Base-by-base conservation (phyloP, 1,140 invertebrate genomes). In the Maniola jurtina region DNA sequence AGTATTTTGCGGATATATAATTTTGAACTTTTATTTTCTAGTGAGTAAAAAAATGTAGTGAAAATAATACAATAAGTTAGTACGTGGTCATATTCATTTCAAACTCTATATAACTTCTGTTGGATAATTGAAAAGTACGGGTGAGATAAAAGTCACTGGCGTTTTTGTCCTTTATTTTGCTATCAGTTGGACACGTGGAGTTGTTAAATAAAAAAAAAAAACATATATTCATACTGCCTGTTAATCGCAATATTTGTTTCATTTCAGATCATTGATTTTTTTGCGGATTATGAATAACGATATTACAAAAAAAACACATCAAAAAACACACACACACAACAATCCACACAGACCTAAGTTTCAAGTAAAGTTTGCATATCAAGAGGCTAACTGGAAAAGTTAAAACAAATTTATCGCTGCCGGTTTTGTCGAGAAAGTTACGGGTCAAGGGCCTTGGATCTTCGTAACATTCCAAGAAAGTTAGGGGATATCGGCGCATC, bases 321-420 rank as follows among this genome's bases (percentile, higher is more conserved):
- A 40, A 40, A 40, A 40, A 40, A 40, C 38, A 40, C 6, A 40
- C 38, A 11, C 10, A 3, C 25, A 45, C 42, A 45, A 11, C 5
- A n/a, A n/a, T n/a, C n/a, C 38, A 11, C 10, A 3, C 25, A 45
- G 5, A 45, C 1, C 5, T 45, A 45, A 45, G 42, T 45, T 45
- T 45, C 9, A 47, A 58, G 6, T 16, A 48, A 40, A 67, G 59
- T 70, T 71, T 68, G 62, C 62, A 71, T 71, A 54, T 60, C 55
- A 48, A 47, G 63, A 60, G 50, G 56, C 52, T 40, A 66, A 66
- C 66, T 69, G 40, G 47, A 75, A 76, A 78, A 76, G 69, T 76
- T 73, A 64, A 66, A 75, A 67, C 63, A 78, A 77, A 76, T 78
- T 78, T 80, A 80, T 77, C 68, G 62, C 72, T 68, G 75, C 72